These are phyloP conservation scores for Sinonovacula constricta DNA, from an alignment of 1,140 invertebrate genomes.

Conservation along the genomic window DNA sequence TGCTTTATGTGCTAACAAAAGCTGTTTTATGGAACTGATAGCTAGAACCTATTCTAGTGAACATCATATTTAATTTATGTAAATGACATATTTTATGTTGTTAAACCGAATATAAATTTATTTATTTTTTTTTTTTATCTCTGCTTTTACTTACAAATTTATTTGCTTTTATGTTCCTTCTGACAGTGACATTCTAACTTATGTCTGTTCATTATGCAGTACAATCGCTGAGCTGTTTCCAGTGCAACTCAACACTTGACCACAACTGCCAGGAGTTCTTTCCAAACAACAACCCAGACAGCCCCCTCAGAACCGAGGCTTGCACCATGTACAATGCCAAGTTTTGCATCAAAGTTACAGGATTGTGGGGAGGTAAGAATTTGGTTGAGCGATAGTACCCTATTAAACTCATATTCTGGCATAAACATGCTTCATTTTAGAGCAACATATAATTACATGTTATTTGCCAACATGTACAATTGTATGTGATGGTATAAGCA, in stretches of 20 bases:
- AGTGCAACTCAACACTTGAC: conserved; percentile 89
- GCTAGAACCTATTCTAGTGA: too few species aligned
- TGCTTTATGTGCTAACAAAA: too few species aligned
- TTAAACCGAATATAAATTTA: too few species aligned
- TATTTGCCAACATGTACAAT: background rate
- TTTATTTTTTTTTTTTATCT: too few species aligned
- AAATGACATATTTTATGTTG: too few species aligned
- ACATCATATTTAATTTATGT: too few species aligned
- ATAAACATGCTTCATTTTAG: too few species aligned
- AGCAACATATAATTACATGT: background rate
- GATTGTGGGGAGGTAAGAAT: conserved; percentile 91
- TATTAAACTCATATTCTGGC: background rate
- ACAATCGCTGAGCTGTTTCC: conserved; percentile 92
- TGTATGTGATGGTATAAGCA: background rate
- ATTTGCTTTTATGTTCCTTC: too few species aligned
- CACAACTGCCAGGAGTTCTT: conserved; percentile 94
- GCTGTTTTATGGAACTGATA: too few species aligned
- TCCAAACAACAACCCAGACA: conserved; percentile 79
- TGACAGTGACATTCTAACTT: too few species aligned
- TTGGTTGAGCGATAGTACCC: background rate
- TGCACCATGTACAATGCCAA: conserved; percentile 91
- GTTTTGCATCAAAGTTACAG: conserved; percentile 96
- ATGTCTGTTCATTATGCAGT: too few species aligned
- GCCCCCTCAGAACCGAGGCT: conserved; percentile 73
- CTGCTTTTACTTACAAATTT: too few species aligned